Percentiles rank a stretch among this genome's conserved stretches.
phyloP scores from a whole-genome alignment of 2,113 vertebrate genomes.

The Phalacrocorax pelagicus region DNA sequence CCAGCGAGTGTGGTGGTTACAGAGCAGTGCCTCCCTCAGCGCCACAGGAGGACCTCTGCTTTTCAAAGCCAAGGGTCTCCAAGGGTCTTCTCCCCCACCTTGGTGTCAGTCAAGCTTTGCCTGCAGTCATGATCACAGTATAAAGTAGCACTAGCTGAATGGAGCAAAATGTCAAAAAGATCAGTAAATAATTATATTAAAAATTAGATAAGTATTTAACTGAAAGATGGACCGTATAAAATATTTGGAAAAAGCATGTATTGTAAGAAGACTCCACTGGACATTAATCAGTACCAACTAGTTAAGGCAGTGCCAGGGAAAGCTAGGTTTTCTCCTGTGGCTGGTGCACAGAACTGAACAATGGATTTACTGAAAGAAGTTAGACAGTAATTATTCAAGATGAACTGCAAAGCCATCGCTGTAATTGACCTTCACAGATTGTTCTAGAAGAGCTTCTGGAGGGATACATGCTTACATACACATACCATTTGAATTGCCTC shows the following conservation, averaged over 20 bases:
- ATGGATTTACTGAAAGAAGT: neutral
- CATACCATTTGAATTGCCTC: rapidly evolving
- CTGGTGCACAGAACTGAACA: neutral
- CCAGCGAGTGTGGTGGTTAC: neutral
- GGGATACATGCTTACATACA: neutral
- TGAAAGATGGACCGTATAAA: neutral
- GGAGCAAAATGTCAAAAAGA: neutral
- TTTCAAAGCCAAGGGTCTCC: neutral
- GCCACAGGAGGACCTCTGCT: neutral
- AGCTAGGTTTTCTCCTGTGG: neutral
- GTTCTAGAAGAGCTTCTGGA: neutral
- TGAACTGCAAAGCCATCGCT: neutral
- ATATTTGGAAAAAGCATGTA: neutral
- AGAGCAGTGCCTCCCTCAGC: neutral
- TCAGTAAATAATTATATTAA: neutral
- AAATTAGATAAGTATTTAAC: neutral
- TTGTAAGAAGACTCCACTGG: neutral
- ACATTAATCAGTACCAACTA: neutral
- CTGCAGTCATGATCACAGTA: neutral
- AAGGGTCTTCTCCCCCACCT: neutral
- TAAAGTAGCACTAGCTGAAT: neutral
- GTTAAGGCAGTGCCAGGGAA: neutral
- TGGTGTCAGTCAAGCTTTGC: neutral
- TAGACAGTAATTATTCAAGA: neutral
- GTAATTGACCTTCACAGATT: neutral